Percentiles rank a stretch among this genome's conserved stretches.
These are phyloP conservation scores for Lampropteryx suffumata DNA, from an alignment of 2,888 invertebrate species.

Conservation along the genomic window DNA sequence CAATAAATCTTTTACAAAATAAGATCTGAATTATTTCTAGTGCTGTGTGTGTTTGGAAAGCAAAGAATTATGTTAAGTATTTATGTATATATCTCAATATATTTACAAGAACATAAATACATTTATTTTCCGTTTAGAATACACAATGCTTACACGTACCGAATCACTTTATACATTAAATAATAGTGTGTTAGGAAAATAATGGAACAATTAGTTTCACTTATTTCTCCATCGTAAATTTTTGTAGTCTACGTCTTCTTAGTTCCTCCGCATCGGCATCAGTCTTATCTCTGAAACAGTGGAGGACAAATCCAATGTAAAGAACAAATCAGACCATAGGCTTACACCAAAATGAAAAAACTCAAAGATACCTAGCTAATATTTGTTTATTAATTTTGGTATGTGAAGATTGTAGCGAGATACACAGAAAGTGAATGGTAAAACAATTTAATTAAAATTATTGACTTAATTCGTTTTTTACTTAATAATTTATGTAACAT, in stretches of 20 bases:
- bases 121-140: conserved; percentile 65
- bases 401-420: no score
- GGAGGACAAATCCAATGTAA: not conserved
- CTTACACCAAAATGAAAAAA: no score
- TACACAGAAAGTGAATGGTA: no score
- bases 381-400: no score
- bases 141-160: conserved; percentile 76
- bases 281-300: conserved; percentile 64
- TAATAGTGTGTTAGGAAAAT: conserved; percentile 65
- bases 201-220: conserved; percentile 59
- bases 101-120: conserved; percentile 82
- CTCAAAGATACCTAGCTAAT: no score
- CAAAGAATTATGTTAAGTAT: conserved; percentile 66
- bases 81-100: conserved; percentile 78
- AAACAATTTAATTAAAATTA: no score
- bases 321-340: no score
- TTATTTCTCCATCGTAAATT: conserved; percentile 83
- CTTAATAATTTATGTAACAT: no score
- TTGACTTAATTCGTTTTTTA: no score
- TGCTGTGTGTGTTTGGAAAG: conserved; percentile 26
- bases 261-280: conserved; percentile 85
- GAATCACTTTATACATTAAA: conserved; percentile 80
- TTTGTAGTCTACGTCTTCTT: conserved; percentile 89
- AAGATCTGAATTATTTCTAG: conserved; percentile 36
- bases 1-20: conserved; percentile 42